Evolutionary conservation across 2,888 invertebrate genomes (phyloP), one percentile per base, ranked within the genome.

Genomic region (Neoaliturus tenellus): DNA sequence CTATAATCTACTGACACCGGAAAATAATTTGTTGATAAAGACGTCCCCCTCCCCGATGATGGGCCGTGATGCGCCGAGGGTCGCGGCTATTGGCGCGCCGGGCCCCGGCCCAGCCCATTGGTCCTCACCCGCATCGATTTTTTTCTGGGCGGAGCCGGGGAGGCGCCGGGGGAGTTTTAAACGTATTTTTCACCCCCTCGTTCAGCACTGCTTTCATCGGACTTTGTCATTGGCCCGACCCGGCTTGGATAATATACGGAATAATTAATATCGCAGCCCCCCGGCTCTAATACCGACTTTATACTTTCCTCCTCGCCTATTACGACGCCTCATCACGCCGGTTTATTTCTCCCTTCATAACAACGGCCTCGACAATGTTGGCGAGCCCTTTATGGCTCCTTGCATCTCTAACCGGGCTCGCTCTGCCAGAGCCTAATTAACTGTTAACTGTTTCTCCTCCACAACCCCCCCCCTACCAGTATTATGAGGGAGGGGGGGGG

Each of bases 1-100:
- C 78, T 78, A 78, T 78, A 78, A 78, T 78, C 78, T 78, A 51
- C 78, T 78, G 78, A 55, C 78, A 78, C 78, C 78, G 78, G 51
- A 25, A 55, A 55, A 51, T 78, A 78, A 78, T 78, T 31, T 78
- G 51, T 78, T 55, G 33, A 31, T 31, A 55, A 78, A 35, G 55
- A 55, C 78, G 78, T 51, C n/a, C 55, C 78, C 78, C 78, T 35
- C 5, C 28, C 10, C 35, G 78, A 55, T 31, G 78, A 31, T 73
- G 75, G 78, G 28, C 78, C 75, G 78, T 12, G 55, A n/a, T 75
- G 73, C 28, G 44, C 39, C 20, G 73, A 28, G 71, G 25, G 44
- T 44, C 41, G 44, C 25, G 28, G 17, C 20, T 8, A 44, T 75
- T 44, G 73, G 44, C 17, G 17, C 28, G 14, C 10, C 23, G 41